Base-by-base conservation (phyloP, 2,888 invertebrate genomes). In the Drosophila birchii region DNA sequence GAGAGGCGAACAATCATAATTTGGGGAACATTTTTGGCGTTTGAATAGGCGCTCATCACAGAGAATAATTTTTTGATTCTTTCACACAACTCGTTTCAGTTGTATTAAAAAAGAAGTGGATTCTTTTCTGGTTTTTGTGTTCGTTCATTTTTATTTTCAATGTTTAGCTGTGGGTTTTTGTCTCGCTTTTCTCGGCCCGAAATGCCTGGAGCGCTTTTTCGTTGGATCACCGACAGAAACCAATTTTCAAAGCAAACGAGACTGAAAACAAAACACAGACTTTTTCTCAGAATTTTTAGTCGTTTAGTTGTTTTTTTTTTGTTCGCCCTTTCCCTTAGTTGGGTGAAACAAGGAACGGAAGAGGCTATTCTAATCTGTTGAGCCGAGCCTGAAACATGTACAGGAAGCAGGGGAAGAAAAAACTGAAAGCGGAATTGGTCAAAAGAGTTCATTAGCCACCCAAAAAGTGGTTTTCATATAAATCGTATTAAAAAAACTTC, bases 31-130 rank as follows among this genome's bases (percentile, higher is more conserved):
- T 57, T 18, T 44, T 51, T 32, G 16, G n/a, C 54, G 23, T 49
- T 59, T 47, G 70, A 76, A 82, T 80, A 80, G 75, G 67, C 69
- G 71, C 67, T 79, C 79, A 78, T 79, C 81, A 78, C 57, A 66
- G 51, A 26, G n/a, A 62, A 49, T 38, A 9, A 38, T 23, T 84
- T 69, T 56, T 71, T 61, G 58, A 76, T 71, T 76, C 66, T 63
- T 68, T 44, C 23, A 60, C 39, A 49, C 58, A 49, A 56, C 43
- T 57, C 44, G 39, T 69, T 64, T 51, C 23, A 57, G 36, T 16
- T 53, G 36, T 57, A 43, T 49, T 51, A 45, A 43, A 29, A 41
- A 41, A 55, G 39, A 39, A 38, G 41, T 53, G 36, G 44, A 57
- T 36, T 53, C 38, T 49, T 20, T 57, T 55, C 55, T 38, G 6